phyloP scores from a whole-genome alignment of 2,888 invertebrate species.

The Trichopria drosophilae region DNA sequence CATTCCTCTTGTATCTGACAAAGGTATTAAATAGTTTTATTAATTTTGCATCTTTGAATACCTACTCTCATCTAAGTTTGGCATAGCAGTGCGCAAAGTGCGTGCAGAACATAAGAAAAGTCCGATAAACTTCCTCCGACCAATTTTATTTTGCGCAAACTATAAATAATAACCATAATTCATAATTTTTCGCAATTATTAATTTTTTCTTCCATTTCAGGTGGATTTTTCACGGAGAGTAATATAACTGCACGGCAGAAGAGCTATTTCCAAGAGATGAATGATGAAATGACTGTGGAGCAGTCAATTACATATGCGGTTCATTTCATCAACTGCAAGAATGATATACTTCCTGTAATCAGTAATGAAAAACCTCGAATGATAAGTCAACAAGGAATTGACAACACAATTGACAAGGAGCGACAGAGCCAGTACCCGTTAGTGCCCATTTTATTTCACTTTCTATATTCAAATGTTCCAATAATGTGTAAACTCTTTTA shows the following conservation, averaged over 20 bases:
- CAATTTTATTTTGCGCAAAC: too few species aligned
- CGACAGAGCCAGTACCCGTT: constrained; percentile 69
- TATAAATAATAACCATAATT: too few species aligned
- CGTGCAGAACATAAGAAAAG: too few species aligned
- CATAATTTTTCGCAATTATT: too few species aligned
- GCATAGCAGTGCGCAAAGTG: too few species aligned
- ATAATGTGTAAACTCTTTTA: too few species aligned
- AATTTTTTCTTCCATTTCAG: too few species aligned
- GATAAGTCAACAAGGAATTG: constrained; percentile 62
- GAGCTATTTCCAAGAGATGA: constrained; percentile 68
- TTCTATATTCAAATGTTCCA: too few species aligned
- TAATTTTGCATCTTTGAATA: too few species aligned
- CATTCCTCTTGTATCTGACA: neutral
- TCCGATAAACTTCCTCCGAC: too few species aligned
- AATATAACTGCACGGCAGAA: constrained; percentile 70
- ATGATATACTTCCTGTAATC: constrained; percentile 62
- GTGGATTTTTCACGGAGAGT: constrained; percentile 72
- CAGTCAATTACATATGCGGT: constrained; percentile 73
- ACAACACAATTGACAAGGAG: constrained; percentile 64
- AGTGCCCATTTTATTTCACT: constrained; percentile 12
- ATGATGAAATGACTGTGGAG: constrained; percentile 65
- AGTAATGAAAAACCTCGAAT: constrained; percentile 60
- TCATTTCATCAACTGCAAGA: constrained; percentile 67
- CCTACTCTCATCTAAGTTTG: too few species aligned
- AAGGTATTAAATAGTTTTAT: neutral